Evolutionary conservation across 2,888 invertebrate species (phyloP).

Genomic region (Mylabris sibirica): DNA sequence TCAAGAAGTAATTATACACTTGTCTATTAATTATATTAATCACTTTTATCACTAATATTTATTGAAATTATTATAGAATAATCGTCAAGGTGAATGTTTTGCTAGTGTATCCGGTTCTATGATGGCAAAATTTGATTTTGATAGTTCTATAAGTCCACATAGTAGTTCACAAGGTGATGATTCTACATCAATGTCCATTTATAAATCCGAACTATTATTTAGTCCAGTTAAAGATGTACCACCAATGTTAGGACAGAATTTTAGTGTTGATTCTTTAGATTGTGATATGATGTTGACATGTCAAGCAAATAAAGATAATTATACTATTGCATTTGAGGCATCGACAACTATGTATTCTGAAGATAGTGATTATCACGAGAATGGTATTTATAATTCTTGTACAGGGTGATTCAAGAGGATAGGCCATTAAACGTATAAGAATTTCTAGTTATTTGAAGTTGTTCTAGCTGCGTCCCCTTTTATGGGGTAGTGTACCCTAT

Average conservation of each 20-base stretch:
- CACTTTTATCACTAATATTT: conserved; percentile 1
- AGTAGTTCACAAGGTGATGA: conserved; percentile 81
- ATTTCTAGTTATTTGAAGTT: no score
- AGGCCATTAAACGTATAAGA: no score
- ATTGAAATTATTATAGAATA: conserved; percentile 66
- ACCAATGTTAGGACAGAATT: conserved; percentile 75
- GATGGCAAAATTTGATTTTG: conserved; percentile 81
- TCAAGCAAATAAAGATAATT: conserved; percentile 92
- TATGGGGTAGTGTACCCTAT: no score
- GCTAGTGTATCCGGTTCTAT: conserved; percentile 83
- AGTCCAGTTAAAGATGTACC: conserved; percentile 86
- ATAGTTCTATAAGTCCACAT: conserved; percentile 77
- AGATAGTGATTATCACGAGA: conserved; percentile 75
- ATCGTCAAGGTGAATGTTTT: conserved; percentile 81
- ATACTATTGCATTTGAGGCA: conserved; percentile 94
- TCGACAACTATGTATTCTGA: conserved; percentile 85
- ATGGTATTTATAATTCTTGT: conserved; percentile 49
- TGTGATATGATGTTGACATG: conserved; percentile 91
- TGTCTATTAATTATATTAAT: conserved; percentile 28
- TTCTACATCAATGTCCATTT: conserved; percentile 86
- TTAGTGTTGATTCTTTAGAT: conserved; percentile 91
- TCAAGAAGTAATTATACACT: conserved; percentile 55
- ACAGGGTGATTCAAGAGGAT: no score
- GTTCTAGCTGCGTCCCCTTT: no score
- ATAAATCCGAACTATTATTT: conserved; percentile 90